These are phyloP conservation scores for Chinchilla lanigera DNA, from an alignment of 2,113 vertebrate genomes.

Conservation along the genomic window DNA sequence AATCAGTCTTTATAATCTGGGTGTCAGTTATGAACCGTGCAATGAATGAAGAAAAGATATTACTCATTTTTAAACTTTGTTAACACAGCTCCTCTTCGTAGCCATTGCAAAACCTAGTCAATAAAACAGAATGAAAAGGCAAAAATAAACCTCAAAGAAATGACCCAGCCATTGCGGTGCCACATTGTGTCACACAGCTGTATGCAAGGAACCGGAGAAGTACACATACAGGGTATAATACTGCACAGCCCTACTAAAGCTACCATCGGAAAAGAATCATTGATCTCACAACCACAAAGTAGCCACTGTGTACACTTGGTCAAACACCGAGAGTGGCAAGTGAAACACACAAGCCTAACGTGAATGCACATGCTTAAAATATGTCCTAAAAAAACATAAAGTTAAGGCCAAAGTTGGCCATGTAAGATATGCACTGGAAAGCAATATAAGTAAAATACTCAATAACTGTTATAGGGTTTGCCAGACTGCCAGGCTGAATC, in stretches of 20 bases:
- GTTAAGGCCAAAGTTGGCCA: not conserved
- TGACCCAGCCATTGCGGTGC: not conserved
- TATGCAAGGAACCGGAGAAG: not conserved
- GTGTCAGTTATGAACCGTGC: not conserved
- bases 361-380: not conserved
- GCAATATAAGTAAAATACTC: slow-evolving; percentile 16
- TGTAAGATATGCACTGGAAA: not conserved
- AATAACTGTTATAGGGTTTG: not conserved
- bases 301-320: not conserved
- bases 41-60: not conserved
- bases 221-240: not conserved
- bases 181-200: not conserved
- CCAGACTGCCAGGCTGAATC: not conserved
- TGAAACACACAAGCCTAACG: not conserved
- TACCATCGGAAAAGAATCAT: not conserved
- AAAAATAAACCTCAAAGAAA: not conserved
- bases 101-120: slow-evolving; percentile 30
- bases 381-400: not conserved
- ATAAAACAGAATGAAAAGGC: not conserved
- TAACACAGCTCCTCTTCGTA: slow-evolving; percentile 15
- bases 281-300: not conserved
- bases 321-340: not conserved
- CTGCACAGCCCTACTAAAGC: not conserved
- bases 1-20: not conserved
- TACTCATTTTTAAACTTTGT: not conserved